Conservation (phyloP, 2,113 vertebrate species). For the Orthonyx spaldingii region DNA sequence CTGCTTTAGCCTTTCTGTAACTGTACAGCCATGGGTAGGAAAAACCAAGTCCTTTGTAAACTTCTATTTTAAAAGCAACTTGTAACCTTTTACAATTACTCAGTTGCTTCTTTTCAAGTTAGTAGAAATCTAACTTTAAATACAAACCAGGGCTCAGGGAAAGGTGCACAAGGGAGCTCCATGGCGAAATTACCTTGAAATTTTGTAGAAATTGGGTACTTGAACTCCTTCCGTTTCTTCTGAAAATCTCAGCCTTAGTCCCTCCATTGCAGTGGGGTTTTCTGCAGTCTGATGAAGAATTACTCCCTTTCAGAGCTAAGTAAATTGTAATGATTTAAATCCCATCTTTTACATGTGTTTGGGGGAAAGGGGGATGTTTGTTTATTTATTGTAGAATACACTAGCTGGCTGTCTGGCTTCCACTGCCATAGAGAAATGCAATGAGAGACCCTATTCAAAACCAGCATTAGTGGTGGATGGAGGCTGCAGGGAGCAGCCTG, state of each 20-base stretch:
- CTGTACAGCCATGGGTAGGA: neutral
- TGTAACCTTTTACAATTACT: neutral
- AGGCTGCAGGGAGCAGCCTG: neutral
- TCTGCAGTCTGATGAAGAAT: neutral
- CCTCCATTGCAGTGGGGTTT: neutral
- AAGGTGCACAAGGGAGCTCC: neutral
- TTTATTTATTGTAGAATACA: constrained; percentile 50
- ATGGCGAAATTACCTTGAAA: neutral
- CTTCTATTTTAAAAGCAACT: neutral
- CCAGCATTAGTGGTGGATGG: neutral
- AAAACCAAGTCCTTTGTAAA: neutral
- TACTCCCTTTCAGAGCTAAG: constrained; percentile 5
- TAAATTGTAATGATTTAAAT: constrained; percentile 24
- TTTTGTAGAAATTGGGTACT: neutral
- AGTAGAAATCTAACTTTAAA: neutral
- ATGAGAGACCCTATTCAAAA: constrained; percentile 40
- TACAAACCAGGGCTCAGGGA: neutral
- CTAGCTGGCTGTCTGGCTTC: constrained; percentile 26
- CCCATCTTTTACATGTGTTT: constrained; percentile 20
- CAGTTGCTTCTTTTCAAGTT: neutral
- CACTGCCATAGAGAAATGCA: neutral
- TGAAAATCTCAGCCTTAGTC: neutral
- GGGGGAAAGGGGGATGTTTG: neutral
- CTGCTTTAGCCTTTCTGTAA: neutral
- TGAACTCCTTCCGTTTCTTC: neutral